These are phyloP conservation scores for Carduelis carduelis DNA, from an alignment of 2,797 vertebrate genomes.

Conservation along the genomic window DNA sequence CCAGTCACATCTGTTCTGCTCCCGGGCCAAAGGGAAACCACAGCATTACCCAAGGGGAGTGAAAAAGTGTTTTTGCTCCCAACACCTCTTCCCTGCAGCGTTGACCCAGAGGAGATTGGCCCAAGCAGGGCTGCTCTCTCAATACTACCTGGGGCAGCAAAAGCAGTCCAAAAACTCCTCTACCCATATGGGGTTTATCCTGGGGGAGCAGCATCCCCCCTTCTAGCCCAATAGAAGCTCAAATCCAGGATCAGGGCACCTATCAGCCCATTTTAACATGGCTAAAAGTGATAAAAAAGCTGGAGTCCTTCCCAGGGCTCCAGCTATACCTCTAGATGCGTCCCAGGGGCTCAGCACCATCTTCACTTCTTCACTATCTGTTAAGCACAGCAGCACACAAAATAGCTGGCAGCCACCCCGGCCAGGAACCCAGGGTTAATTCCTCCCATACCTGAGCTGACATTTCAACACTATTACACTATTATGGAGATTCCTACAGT, in stretches of 20 bases:
- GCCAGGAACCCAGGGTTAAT: slow-evolving; percentile 45
- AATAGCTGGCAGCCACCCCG: slow-evolving; percentile 3
- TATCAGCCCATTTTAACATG: neutral
- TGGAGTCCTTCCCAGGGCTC: neutral
- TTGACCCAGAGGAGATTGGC: neutral
- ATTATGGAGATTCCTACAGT: slow-evolving; percentile 19
- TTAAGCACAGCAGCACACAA: slow-evolving; percentile 9
- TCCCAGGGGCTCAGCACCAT: neutral
- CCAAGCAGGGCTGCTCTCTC: neutral
- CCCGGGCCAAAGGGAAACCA: neutral
- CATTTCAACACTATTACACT: slow-evolving; percentile 41
- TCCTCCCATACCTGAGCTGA: slow-evolving; percentile 57
- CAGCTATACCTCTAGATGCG: neutral
- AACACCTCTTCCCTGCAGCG: neutral
- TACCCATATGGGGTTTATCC: too few species aligned
- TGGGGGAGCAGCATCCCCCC: neutral
- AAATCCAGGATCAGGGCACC: neutral
- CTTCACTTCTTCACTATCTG: neutral
- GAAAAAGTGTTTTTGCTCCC: neutral
- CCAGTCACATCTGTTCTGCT: neutral
- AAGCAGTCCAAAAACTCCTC: neutral
- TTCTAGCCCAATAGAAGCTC: neutral
- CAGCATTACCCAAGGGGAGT: neutral
- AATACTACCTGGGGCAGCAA: neutral
- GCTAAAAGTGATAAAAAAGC: neutral